phyloP scores from a whole-genome alignment of 1,140 invertebrate genomes.

The Manduca sexta region DNA sequence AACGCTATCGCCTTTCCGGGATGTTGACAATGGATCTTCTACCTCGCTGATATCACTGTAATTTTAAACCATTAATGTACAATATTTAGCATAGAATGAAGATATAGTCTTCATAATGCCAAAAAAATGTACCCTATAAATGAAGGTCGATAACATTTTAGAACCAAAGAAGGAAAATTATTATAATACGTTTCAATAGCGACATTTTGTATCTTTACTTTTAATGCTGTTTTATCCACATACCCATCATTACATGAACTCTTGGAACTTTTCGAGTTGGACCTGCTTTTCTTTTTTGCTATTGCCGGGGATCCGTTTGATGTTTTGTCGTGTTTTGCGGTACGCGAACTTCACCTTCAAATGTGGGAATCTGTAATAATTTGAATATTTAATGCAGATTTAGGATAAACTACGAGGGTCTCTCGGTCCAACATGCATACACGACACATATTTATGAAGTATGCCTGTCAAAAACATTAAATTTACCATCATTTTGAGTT shows the following conservation, averaged over 20 bases:
- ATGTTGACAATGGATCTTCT: constrained; percentile 27
- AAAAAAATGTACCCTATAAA: too few species aligned
- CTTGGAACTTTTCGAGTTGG: constrained; percentile 54
- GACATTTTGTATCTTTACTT: too few species aligned
- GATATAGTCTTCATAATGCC: too few species aligned
- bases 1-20: constrained; percentile 36
- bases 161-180: too few species aligned
- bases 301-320: constrained; percentile 16
- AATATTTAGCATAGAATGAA: too few species aligned
- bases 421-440: background rate
- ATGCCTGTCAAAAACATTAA: background rate
- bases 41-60: constrained; percentile 45
- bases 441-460: background rate
- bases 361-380: constrained; percentile 33
- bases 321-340: constrained; percentile 29
- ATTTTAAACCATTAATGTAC: background rate
- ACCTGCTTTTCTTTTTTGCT: constrained; percentile 41
- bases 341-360: constrained; percentile 32
- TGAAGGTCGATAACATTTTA: too few species aligned
- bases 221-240: too few species aligned
- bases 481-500: constrained; percentile 79
- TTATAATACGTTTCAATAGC: too few species aligned
- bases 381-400: background rate
- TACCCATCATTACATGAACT: constrained; percentile 39
- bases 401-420: background rate